A percentile compares a stretch with the other conserved stretches of the same genome.
Conservation (phyloP, 2,888 invertebrate genomes). For the Steinernema carpocapsae region DNA sequence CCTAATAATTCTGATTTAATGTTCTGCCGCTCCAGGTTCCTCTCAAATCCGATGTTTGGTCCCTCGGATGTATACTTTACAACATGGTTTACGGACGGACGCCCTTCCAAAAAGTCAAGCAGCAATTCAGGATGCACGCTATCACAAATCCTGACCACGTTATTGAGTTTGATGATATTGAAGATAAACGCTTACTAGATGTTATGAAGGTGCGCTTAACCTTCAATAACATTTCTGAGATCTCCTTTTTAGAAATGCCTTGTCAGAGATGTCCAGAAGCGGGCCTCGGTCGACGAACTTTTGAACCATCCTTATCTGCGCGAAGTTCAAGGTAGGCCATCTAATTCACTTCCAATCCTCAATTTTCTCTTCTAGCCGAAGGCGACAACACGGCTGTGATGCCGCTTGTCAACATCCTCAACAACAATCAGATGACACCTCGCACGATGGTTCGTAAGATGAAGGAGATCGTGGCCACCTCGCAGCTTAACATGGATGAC, state of each 20-base stretch:
- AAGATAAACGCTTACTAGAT: constrained; percentile 72
- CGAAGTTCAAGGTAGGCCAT: not conserved
- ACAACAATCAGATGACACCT: not conserved
- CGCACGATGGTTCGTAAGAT: not conserved
- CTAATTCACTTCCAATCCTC: not conserved
- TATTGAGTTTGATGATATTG: constrained; percentile 75
- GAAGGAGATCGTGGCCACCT: not conserved
- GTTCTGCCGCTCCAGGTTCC: constrained; percentile 76
- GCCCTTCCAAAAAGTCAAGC: constrained; percentile 83
- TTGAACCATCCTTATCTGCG: constrained; percentile 73
- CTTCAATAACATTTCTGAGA: too few species aligned
- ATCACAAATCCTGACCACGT: constrained; percentile 79
- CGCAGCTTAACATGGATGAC: not conserved
- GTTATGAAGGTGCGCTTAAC: constrained; percentile 74
- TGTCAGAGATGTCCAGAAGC: constrained; percentile 77
- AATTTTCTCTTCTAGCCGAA: not conserved
- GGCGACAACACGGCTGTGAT: not conserved
- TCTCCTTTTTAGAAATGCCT: constrained; percentile 75
- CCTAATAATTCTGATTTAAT: not conserved
- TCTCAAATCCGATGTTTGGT: constrained; percentile 94
- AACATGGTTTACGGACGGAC: constrained; percentile 86
- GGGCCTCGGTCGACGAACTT: constrained; percentile 80
- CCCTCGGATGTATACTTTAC: constrained; percentile 93
- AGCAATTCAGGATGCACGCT: constrained; percentile 73
- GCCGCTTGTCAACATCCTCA: not conserved